These are phyloP conservation scores for Desoria tigrina DNA, from an alignment of 2,888 invertebrate genomes.

Conservation along the genomic window DNA sequence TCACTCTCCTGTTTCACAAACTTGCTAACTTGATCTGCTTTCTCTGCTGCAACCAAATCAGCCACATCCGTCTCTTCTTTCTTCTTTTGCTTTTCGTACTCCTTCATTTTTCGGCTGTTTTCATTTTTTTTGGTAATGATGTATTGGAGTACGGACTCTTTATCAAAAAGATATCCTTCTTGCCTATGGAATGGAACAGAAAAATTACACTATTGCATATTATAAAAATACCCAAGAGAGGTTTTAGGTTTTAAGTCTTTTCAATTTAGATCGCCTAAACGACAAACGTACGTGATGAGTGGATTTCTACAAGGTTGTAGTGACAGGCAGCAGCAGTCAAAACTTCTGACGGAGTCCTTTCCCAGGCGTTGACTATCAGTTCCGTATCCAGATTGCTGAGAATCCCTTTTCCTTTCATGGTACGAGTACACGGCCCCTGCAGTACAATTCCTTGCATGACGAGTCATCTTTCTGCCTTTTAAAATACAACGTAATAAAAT, in stretches of 20 bases:
- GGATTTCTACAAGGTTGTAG: slow-evolving; percentile 94
- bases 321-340: slow-evolving; percentile 96
- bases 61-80: slow-evolving; percentile 71
- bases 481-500: too few species aligned
- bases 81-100: slow-evolving; percentile 83
- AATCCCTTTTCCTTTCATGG: slow-evolving; percentile 95
- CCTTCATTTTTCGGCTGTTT: slow-evolving; percentile 82
- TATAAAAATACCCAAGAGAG: too few species aligned
- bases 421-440: slow-evolving; percentile 98
- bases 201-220: background rate
- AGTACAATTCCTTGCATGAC: slow-evolving; percentile 97
- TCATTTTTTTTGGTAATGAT: slow-evolving; percentile 92
- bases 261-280: too few species aligned
- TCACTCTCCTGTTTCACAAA: slow-evolving; percentile 78
- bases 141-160: slow-evolving; percentile 93
- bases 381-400: slow-evolving; percentile 75
- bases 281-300: slow-evolving; percentile 72
- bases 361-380: slow-evolving; percentile 81
- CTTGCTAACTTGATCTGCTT: slow-evolving; percentile 71
- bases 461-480: slow-evolving; percentile 67
- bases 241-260: too few species aligned
- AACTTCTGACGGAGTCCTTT: slow-evolving; percentile 91
- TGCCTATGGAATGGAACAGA: slow-evolving; percentile 59
- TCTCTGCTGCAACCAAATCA: slow-evolving; percentile 72
- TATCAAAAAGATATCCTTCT: slow-evolving; percentile 93